Base-by-base conservation (phyloP, 37 sponge, comb jelly and placozoan species). In the Beroe ovata region DNA sequence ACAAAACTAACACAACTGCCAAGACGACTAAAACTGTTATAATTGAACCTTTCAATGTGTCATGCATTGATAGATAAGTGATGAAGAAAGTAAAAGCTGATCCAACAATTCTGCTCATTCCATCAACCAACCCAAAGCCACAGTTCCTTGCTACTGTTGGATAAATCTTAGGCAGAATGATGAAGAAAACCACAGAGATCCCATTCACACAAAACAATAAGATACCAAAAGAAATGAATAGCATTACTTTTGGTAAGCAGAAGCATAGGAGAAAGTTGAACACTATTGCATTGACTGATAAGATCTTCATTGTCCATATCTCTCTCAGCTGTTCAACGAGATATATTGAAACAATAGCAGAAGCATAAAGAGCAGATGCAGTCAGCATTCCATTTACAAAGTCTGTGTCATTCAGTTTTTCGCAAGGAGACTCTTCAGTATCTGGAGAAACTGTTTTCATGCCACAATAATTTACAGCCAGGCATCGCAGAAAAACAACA, bases 131-230 rank as follows among this genome's bases (percentile, higher is more conserved):
- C 19, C 84, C 84, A 25, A 77, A 77, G 11, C 84, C 84, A 19
- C 36, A 40, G 84, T 77, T 77, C 47, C 84, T 33, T 40, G 84
- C 84, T 25, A 77, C 21, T 1, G 84, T 77, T 8, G 84, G 84
- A 35, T 77, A 77, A 0, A 77, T 42, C 22, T 40, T 29, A 11
- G 84, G 84, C 8, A 77, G 84, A 1, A 77, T 41, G 0, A 77
- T 77, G 54, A n/a, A 77, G 26, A 77, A 42, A 36, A 77, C 54
- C 11, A 77, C 38, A 19, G 84, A 40, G 3, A 77, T 20, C 0
- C 54, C 42, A 42, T 4, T n/a, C 14, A 77, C 0, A 41, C 54
- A 20, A 42, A 77, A 21, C 1, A 40, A n/a, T 4, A 77, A 8
- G 2, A 40, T 4, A 39, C 41, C 41, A n/a, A 41, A 21, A 25